Evolutionary conservation across 1,140 invertebrate genomes (phyloP).

Genomic region (Drosophila rufa): DNA sequence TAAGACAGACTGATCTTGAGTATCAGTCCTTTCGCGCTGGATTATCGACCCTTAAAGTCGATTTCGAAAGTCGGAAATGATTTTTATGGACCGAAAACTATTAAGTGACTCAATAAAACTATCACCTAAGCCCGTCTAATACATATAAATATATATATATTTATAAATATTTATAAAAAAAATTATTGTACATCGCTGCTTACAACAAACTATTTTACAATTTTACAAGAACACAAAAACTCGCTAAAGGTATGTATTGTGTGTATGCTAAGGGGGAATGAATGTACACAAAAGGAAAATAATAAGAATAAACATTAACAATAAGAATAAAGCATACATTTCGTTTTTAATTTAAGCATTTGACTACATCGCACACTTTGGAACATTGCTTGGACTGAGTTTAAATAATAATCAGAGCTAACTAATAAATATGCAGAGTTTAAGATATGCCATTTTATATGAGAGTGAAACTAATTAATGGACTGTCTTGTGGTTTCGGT

Average conservation of each 20-base stretch:
- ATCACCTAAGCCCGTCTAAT: too few species aligned
- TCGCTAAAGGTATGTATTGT: slow-evolving; percentile 52
- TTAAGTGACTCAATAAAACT: too few species aligned
- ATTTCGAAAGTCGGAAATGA: too few species aligned
- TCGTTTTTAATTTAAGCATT: slow-evolving; percentile 42
- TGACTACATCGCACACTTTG: slow-evolving; percentile 63
- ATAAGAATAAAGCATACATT: slow-evolving; percentile 45
- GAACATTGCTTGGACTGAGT: slow-evolving; percentile 61
- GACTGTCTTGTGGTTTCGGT: slow-evolving; percentile 55
- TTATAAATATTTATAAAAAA: too few species aligned
- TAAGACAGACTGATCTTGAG: too few species aligned
- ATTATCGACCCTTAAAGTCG: too few species aligned
- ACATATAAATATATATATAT: slow-evolving; percentile 40
- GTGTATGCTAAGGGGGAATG: slow-evolving; percentile 74
- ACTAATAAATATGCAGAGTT: slow-evolving; percentile 68
- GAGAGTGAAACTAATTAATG: slow-evolving; percentile 54
- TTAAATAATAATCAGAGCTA: slow-evolving; percentile 78
- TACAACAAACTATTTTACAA: slow-evolving; percentile 84
- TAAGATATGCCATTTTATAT: slow-evolving; percentile 66
- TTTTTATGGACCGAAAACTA: too few species aligned
- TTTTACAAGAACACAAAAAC: slow-evolving; percentile 70
- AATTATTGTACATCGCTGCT: slow-evolving; percentile 83
- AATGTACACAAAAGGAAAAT: slow-evolving; percentile 52
- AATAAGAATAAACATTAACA: slow-evolving; percentile 26
- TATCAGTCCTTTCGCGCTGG: too few species aligned